Evolutionary conservation across 2,797 vertebrate genomes (phyloP), one percentile per base, ranked within the genome.

Genomic region (Phoeniculus purpureus): DNA sequence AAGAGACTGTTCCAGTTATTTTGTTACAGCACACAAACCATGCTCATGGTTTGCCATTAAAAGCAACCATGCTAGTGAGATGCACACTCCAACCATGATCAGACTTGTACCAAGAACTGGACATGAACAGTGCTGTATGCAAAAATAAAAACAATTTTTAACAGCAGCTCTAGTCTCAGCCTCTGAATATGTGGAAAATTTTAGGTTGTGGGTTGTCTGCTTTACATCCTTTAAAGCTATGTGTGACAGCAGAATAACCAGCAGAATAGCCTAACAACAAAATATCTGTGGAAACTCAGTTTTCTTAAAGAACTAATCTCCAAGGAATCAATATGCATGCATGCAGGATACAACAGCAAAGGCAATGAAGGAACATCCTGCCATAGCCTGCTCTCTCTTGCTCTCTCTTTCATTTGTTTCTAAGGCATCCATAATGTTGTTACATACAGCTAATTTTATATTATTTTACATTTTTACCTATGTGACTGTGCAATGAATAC

Each of bases 131-230:
- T 83, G 27, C 92, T 92, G 91, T 83, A 94, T 91, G 87, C 88
- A 96, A 94, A 94, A 94, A 81, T 90, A 78, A 89, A 94, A 89
- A 34, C 43, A 89, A 72, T 87, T 67, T 90, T 94, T 96, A 91
- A 91, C 93, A 92, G 87, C 70, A 81, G 19, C 22, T 94, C 81
- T 90, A 66, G 86, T 91, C 73, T 85, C 43, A 34, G 37, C n/a
- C 55, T 87, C 61, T 85, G 81, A 85, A 90, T 89, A 85, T 87
- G 64, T 94, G 92, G 94, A 94, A 95, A 94, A 92, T 64, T 81
- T 94, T 94, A 85, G 73, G 48, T 78, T 95, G 93, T 70, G 94
- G 92, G 86, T 85, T 95, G 87, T 95, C 92, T 96, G 81, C 55
- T 32, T 92, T 92, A 72, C 59, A 94, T 95, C 76, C 89, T 90